A percentile compares a stretch with the other conserved stretches of the same genome.
Conservation (phyloP, 2,797 vertebrate genomes). For the Anniella stebbinsi region DNA sequence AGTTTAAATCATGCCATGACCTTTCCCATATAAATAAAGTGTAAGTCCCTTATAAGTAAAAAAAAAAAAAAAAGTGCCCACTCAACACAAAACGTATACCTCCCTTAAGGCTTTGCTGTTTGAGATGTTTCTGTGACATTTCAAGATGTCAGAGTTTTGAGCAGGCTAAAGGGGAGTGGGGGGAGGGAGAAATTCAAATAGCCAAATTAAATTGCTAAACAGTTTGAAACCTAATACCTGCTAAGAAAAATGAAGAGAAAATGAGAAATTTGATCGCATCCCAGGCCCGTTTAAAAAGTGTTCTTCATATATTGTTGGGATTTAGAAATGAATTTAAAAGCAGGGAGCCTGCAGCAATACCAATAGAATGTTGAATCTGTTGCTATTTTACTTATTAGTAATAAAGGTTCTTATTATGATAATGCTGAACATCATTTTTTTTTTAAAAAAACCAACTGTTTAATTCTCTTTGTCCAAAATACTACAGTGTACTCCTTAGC, state of each 20-base stretch:
- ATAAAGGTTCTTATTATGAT: not conserved
- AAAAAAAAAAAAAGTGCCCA: too few species aligned
- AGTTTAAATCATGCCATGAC: not conserved
- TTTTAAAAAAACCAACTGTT: slow-evolving; percentile 29
- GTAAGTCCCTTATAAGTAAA: too few species aligned
- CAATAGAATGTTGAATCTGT: not conserved
- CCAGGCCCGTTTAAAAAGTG: rapidly evolving
- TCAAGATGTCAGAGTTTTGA: not conserved
- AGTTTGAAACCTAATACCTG: not conserved
- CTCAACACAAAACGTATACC: not conserved
- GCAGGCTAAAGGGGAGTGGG: not conserved
- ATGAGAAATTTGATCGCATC: not conserved
- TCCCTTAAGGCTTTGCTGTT: not conserved
- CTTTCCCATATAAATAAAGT: not conserved
- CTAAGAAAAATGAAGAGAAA: not conserved
- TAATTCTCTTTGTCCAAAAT: slow-evolving; percentile 9
- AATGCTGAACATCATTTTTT: not conserved
- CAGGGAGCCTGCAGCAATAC: rapidly evolving
- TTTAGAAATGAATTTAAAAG: not conserved
- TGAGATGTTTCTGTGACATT: not conserved
- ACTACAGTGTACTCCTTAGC: not conserved
- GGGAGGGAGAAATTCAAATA: not conserved
- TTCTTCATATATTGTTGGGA: slow-evolving; percentile 15
- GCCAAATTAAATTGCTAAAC: not conserved
- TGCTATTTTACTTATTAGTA: not conserved